Evolutionary conservation across 1,140 invertebrate species (phyloP).

Genomic region (Trachymyrmex septentrionalis): DNA sequence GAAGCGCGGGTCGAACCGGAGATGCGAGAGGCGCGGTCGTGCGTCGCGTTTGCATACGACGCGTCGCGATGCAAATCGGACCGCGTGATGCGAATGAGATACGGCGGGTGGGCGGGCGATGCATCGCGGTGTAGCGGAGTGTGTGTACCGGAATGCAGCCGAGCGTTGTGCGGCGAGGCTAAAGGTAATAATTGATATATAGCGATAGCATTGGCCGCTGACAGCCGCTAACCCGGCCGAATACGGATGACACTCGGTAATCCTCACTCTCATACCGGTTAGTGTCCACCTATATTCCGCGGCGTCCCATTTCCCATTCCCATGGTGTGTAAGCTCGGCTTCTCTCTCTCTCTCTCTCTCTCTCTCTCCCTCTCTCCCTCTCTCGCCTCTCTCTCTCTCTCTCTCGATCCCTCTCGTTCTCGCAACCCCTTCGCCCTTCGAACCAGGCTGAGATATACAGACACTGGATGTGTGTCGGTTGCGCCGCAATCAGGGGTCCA

Average conservation of each 20-base stretch:
- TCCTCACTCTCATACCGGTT: slow-evolving; percentile 84
- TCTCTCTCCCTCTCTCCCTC: slow-evolving; percentile 15
- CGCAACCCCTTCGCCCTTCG: slow-evolving; percentile 23
- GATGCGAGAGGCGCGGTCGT: slow-evolving; percentile 43
- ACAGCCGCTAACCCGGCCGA: slow-evolving; percentile 85
- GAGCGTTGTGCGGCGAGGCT: slow-evolving; percentile 60
- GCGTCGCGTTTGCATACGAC: slow-evolving; percentile 38
- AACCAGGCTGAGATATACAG: slow-evolving; percentile 26
- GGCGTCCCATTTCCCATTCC: slow-evolving; percentile 78
- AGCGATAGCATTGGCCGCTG: slow-evolving; percentile 81
- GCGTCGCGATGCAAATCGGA: slow-evolving; percentile 78
- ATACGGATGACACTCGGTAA: slow-evolving; percentile 85
- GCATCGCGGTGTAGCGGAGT: slow-evolving; percentile 35
- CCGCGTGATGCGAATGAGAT: slow-evolving; percentile 55
- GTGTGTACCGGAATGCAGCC: slow-evolving; percentile 67
- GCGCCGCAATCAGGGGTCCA: slow-evolving; percentile 58
- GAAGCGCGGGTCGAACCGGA: slow-evolving; percentile 2
- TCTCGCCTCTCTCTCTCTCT: slow-evolving; percentile 23
- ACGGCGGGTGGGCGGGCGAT: slow-evolving; percentile 24
- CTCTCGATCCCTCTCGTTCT: slow-evolving; percentile 15
- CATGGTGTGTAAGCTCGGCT: slow-evolving; percentile 71
- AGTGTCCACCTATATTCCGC: slow-evolving; percentile 79
- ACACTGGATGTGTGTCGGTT: slow-evolving; percentile 62
- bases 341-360: slow-evolving; percentile 18
- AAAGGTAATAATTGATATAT: slow-evolving; percentile 85